Conservation (phyloP, 2,888 invertebrate genomes). For the Drosophila greeni region DNA sequence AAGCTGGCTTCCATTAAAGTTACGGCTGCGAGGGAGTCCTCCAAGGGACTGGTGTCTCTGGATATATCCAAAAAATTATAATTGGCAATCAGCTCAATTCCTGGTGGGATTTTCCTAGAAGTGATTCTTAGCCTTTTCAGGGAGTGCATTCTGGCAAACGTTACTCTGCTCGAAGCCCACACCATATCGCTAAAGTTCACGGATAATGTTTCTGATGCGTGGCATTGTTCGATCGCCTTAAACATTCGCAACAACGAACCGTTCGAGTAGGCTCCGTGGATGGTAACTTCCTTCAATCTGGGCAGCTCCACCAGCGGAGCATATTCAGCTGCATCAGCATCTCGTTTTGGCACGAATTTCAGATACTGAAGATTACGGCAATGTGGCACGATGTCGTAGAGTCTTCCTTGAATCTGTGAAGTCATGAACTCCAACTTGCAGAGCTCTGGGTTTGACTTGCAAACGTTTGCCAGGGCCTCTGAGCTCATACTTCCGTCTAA, state of each 20-base stretch:
- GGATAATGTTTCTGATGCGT: background rate
- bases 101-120: background rate
- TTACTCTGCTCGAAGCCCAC: background rate
- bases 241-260: background rate
- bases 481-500: background rate
- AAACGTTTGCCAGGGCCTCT: background rate
- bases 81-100: background rate
- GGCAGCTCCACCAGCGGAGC: background rate
- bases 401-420: background rate
- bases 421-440: background rate
- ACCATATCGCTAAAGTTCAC: background rate
- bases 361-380: background rate
- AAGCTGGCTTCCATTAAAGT: background rate
- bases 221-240: background rate
- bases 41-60: background rate
- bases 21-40: background rate
- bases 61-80: background rate
- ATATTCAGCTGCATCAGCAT: background rate
- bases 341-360: background rate
- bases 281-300: background rate
- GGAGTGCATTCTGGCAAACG: background rate
- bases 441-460: background rate
- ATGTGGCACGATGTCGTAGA: background rate
- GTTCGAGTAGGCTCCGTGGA: background rate
- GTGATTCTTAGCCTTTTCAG: background rate